Base-by-base conservation (phyloP, 2,888 invertebrate genomes). In the Macrophya annulata region DNA sequence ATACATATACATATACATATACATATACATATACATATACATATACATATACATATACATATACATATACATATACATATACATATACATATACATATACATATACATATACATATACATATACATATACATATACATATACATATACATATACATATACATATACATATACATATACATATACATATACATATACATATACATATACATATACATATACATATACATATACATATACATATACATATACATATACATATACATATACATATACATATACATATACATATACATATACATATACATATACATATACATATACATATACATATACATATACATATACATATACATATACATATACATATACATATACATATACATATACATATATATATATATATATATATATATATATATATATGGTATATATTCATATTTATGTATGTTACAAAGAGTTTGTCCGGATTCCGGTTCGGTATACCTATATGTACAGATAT, bases 361-460 rank as follows among this genome's bases (percentile, higher is more conserved):
- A 51, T 25, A 3, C 43, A 51, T 55, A 77, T 77, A 55, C 45
- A 21, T 31, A 51, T 25, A 3, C 43, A 51, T 55, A 77, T 77
- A 55, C 45, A 21, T 31, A 51, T 25, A 3, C 43, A 51, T 55
- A 77, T 77, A 31, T 77, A 77, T 55, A 17, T 37, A 77, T 21
- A n/a, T n/a, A n/a, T n/a, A n/a, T n/a, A n/a, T n/a, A n/a, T n/a
- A n/a, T n/a, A n/a, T n/a, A n/a, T n/a, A n/a, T n/a, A n/a, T 77
- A 77, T 17, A 77, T 51, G 8, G 25, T 25, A 55, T 74, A 21
- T 31, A 51, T 25, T 8, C 43, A 51, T 55, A 77, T 77, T 51
- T 77, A 77, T 55, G 31, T 37, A 77, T 21, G 72, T 74, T 74
- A 74, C 72, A 74, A 74, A 74, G 72, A 74, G 72, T 10, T 74